Base-by-base conservation (phyloP, 2,797 vertebrate genomes). In the Brachymystax lenok region DNA sequence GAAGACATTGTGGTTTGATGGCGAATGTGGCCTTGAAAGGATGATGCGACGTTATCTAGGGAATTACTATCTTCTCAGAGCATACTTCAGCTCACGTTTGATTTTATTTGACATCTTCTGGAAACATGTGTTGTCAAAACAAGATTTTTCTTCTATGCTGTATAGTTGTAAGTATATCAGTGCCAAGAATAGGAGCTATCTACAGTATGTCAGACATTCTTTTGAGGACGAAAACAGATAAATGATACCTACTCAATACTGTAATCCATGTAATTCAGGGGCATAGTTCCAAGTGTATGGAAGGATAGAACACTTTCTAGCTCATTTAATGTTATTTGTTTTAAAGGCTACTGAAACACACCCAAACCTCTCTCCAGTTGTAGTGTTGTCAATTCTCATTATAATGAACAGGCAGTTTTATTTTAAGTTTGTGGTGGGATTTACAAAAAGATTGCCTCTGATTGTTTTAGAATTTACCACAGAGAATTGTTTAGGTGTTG, bases 21-120 rank as follows among this genome's bases (percentile, higher is more conserved):
- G 19, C 3, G 67, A 21, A 51, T 24, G n/a, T 71, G 69, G 4
- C 40, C 40, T 14, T 52, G 21, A 75, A 68, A 75, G 7, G 76
- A 51, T 70, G 79, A 52, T 66, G 64, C 64, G 40, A 30, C 40
- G 10, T 46, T 27, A 6, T 52, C 35, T n/a, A 59, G n/a, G 68
- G 21, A 74, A 61, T 19, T 59, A 35, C 13, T 27, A 63, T 10
- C 24, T 52, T 78, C 40, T 19, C 28, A 14, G 64, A 67, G 64
- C 33, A 70, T 24, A 12, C 3, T 1, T 28, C 81, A 69, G 71
- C 51, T 77, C 78, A 80, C 16, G 33, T 50, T 74, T 67, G 63
- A 74, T 82, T 71, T 13, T 59, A 61, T 59, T 12, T 35, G 27
- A 69, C 35, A 59, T 77, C 21, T n/a, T 63, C 24, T 27, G 27